Evolutionary conservation across 2,113 vertebrate genomes (phyloP).

Genomic region (Capreolus pygargus): DNA sequence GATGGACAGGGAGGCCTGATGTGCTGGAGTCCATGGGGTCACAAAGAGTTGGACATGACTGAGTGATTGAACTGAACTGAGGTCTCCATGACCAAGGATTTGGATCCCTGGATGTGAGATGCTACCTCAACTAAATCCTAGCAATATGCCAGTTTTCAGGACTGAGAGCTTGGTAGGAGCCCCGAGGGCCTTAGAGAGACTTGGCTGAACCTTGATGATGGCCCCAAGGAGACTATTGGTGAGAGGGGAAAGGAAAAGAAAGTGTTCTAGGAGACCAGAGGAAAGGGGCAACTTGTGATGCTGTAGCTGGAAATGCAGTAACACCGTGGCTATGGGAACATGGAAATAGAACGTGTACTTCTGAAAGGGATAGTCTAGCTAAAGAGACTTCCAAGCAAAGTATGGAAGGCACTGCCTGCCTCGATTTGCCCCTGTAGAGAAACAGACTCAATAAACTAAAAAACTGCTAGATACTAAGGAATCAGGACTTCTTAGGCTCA

Average conservation of each 20-base stretch:
- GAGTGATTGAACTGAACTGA: background rate
- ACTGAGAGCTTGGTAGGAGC: background rate
- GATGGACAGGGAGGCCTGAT: background rate
- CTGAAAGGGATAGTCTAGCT: background rate
- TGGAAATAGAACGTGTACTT: background rate
- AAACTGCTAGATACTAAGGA: background rate
- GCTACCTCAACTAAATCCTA: background rate
- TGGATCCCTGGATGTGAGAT: background rate
- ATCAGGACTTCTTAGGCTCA: background rate
- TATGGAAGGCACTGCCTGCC: background rate
- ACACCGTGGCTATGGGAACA: background rate
- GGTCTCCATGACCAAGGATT: background rate
- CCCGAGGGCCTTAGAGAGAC: background rate
- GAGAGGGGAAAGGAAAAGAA: background rate
- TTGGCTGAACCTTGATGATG: background rate
- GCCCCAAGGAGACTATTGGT: no score
- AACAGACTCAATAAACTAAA: background rate
- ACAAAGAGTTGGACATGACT: background rate
- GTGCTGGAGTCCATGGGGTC: background rate
- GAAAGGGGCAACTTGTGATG: background rate
- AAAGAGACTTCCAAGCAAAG: background rate
- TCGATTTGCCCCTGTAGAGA: background rate
- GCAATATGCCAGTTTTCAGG: background rate
- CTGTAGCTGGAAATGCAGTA: background rate
- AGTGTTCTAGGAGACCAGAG: background rate